Evolutionary conservation across 2,797 vertebrate species (phyloP).

Genomic region (Semotilus atromaculatus): DNA sequence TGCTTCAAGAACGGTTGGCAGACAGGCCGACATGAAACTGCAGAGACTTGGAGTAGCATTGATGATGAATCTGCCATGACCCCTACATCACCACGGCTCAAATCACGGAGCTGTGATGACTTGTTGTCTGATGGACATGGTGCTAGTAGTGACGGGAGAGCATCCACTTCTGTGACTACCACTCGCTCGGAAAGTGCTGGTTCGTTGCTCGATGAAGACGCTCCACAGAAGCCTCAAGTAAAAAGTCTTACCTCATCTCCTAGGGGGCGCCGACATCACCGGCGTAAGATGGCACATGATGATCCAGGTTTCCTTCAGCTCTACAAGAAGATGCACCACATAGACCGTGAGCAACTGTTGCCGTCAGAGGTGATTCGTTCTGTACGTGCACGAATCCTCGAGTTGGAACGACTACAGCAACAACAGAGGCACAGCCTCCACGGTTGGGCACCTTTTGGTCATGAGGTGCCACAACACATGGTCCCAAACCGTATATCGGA

Average conservation of each 20-base stretch:
- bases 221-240: conserved; percentile 57
- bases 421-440: conserved; percentile 77
- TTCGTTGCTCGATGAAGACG: conserved; percentile 87
- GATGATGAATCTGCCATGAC: conserved; percentile 75
- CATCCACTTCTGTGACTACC: conserved; percentile 62
- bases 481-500: conserved; percentile 94
- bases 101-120: conserved; percentile 95
- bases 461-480: conserved; percentile 91
- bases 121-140: conserved; percentile 83
- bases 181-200: conserved; percentile 91
- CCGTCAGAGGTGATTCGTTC: conserved; percentile 94
- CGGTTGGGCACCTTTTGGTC: conserved; percentile 84
- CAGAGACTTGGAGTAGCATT: conserved; percentile 89
- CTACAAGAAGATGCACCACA: conserved; percentile 98
- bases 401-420: conserved; percentile 90
- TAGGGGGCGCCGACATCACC: conserved; percentile 59
- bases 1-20: conserved; percentile 90
- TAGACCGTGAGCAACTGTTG: conserved; percentile 92
- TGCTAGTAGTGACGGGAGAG: conserved; percentile 50
- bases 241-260: conserved; percentile 67
- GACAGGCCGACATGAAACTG: conserved; percentile 81
- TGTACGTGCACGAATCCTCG: conserved; percentile 92
- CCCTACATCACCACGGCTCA: conserved; percentile 77
- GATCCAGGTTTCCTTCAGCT: conserved; percentile 94
- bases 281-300: conserved; percentile 83